Percentiles rank a stretch among this genome's conserved stretches.
Conservation (phyloP, 1,140 invertebrate species). For the Drosophila prosaltans region DNA sequence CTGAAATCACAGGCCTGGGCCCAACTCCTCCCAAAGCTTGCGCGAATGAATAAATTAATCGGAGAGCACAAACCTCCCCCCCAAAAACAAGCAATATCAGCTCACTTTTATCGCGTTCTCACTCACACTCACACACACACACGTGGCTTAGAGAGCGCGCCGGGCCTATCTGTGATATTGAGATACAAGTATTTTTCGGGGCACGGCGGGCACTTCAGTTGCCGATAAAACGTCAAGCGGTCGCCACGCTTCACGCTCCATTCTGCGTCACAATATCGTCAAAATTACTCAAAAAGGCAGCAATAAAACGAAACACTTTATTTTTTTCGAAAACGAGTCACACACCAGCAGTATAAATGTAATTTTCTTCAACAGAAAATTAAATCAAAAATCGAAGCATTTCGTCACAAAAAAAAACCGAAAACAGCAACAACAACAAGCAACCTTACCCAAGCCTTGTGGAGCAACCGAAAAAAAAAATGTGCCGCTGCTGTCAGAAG, state of each 20-base stretch:
- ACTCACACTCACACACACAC: not conserved
- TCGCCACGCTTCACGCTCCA: conserved; percentile 49
- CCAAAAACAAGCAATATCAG: conserved; percentile 2
- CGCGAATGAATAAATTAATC: conserved; percentile 10
- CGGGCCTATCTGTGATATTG: conserved; percentile 54
- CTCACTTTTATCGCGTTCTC: conserved; percentile 15
- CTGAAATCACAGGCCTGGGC: not conserved
- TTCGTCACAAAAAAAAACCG: conserved; percentile 37
- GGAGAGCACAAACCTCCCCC: not conserved
- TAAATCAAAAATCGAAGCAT: conserved; percentile 53
- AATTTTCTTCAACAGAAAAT: conserved; percentile 54
- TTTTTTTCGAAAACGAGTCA: conserved; percentile 57
- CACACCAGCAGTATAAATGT: conserved; percentile 60
- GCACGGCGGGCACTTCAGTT: conserved; percentile 59
- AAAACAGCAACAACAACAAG: conserved; percentile 15
- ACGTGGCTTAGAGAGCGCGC: conserved; percentile 26
- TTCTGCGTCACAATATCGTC: conserved; percentile 31
- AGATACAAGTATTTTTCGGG: conserved; percentile 47
- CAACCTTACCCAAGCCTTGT: not conserved
- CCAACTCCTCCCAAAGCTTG: conserved; percentile 9
- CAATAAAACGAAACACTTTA: conserved; percentile 32
- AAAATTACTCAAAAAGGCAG: conserved; percentile 16
- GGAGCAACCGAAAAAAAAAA: conserved; percentile 45
- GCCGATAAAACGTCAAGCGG: conserved; percentile 75
- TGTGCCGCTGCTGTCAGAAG: conserved; percentile 82